These are phyloP conservation scores for Nephrotoma appendiculata DNA, from an alignment of 2,888 invertebrate species.

Conservation along the genomic window DNA sequence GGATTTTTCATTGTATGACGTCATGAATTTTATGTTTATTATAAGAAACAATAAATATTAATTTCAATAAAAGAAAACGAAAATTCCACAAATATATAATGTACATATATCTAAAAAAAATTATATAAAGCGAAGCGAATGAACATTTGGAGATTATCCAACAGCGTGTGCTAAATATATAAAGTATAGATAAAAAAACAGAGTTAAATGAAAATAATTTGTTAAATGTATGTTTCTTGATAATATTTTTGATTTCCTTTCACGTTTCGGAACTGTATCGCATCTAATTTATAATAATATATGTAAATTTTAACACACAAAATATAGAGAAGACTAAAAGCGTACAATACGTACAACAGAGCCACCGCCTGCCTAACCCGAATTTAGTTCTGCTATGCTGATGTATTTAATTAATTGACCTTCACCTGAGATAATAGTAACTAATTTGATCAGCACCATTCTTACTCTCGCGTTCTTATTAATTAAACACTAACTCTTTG, in stretches of 20 bases:
- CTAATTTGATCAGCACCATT: background rate
- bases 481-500: background rate
- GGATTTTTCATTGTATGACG: background rate
- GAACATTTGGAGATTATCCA: background rate
- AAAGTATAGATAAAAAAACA: background rate
- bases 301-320: background rate
- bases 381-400: no score
- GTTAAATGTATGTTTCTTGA: background rate
- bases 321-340: background rate
- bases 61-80: background rate
- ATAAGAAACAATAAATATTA: background rate
- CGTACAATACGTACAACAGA: background rate
- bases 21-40: background rate
- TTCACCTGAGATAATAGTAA: background rate
- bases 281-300: background rate
- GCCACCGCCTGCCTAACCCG: no score
- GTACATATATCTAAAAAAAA: background rate
- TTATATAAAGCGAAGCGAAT: background rate
- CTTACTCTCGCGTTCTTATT: background rate
- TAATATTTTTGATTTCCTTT: background rate
- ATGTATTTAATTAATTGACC: background rate
- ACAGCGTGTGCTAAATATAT: background rate
- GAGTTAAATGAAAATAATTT: background rate
- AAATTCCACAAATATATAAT: background rate
- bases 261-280: background rate